Evolutionary conservation across 2,113 vertebrate species (phyloP), one percentile per base, ranked within the genome.

Genomic region (Rhadina sibilatrix): DNA sequence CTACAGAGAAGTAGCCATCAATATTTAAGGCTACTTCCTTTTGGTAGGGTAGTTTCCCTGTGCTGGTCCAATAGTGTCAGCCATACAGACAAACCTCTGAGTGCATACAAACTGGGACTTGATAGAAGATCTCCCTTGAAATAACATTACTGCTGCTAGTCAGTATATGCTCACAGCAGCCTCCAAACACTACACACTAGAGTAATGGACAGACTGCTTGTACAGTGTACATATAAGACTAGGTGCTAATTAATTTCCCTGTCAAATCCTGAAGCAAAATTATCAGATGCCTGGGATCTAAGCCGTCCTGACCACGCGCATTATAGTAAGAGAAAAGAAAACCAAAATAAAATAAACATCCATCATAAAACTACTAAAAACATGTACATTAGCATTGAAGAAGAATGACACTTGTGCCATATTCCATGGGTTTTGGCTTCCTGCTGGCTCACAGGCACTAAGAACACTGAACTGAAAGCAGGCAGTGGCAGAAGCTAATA

Each of bases 191-290:
- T 56, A 64, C n/a, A 33, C 4, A 50, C 23, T 22, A 38, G 64
- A 64, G 71, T 77, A 83, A 84, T 24, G 56, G 75, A 71, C 64
- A 83, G 60, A 77, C 80, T 76, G 65, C 82, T 87, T 60, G 81
- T 50, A 90, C 83, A 90, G 85, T 70, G 63, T 81, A 64, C 25
- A 12, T n/a, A 50, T 94, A 93, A 90, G 83, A 91, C 57, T 77
- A 91, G 50, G 76, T 93, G 83, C 49, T 76, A 93, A 87, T 83
- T 86, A 22, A 87, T 71, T 86, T 96, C 90, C 80, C 86, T 84
- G 86, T 87, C 88, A 96, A 92, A 84, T 92, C 71, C 80, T 89
- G 80, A 90, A 94, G 60, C 72, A 94, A 87, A 86, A 71, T 50
- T 88, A 70, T 63, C 0, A 0, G 65, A 93, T 87, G 76, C 64